Percentiles rank a stretch among this genome's conserved stretches.
phyloP scores from a whole-genome alignment of 2,797 vertebrate genomes.

The Phrynocephalus vlangalii region DNA sequence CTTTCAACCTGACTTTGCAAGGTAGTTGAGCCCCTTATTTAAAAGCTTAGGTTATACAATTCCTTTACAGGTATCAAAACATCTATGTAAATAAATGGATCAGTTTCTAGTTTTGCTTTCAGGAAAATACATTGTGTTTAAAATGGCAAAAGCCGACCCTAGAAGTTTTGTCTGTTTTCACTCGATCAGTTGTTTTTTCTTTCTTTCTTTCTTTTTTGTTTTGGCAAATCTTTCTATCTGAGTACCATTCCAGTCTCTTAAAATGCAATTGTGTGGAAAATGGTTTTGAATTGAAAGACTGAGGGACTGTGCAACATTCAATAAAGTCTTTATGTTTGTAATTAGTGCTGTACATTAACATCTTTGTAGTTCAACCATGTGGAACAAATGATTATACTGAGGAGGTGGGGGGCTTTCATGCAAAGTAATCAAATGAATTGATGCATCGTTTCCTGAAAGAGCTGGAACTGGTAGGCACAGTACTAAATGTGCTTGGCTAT shows the following conservation, averaged over 20 bases:
- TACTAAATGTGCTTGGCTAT: not conserved
- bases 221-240: constrained; percentile 86
- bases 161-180: constrained; percentile 76
- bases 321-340: constrained; percentile 98
- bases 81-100: not conserved
- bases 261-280: constrained; percentile 84
- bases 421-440: not conserved
- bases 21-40: constrained; percentile 45
- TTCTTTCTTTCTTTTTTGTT: not conserved
- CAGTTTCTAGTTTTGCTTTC: constrained; percentile 73
- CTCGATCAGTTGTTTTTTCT: constrained; percentile 68
- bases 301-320: constrained; percentile 90
- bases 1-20: constrained; percentile 44
- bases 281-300: constrained; percentile 91
- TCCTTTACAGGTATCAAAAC: constrained; percentile 15
- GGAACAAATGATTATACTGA: constrained; percentile 16
- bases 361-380: constrained; percentile 49
- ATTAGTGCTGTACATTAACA: constrained; percentile 76
- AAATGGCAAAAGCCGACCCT: constrained; percentile 55
- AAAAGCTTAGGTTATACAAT: constrained; percentile 35
- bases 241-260: constrained; percentile 93
- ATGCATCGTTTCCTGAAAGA: constrained; percentile 8
- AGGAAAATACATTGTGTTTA: constrained; percentile 71
- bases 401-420: not conserved
- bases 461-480: not conserved